phyloP scores from a whole-genome alignment of 2,797 vertebrate genomes.

The Lepilemur septentrionalis region DNA sequence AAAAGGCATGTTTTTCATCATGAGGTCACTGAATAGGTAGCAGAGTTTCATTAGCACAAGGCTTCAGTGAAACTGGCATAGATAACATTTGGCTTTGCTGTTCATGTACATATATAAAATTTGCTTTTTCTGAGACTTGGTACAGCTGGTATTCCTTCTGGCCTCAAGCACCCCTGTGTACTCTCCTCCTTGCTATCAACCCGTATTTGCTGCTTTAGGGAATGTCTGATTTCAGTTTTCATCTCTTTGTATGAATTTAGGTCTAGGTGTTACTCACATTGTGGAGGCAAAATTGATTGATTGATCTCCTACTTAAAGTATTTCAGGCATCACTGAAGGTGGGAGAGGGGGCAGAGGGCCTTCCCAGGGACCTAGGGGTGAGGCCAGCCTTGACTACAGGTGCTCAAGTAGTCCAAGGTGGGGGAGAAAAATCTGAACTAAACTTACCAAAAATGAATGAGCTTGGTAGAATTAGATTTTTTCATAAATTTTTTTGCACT shows the following conservation, averaged over 20 bases:
- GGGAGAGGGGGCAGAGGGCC: constrained; percentile 75
- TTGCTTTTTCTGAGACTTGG: neutral
- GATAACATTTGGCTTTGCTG: constrained; percentile 56
- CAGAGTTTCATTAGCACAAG: constrained; percentile 50
- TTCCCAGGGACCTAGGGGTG: constrained; percentile 66
- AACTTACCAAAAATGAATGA: neutral
- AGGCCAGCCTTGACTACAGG: constrained; percentile 52
- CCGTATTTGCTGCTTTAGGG: constrained; percentile 59
- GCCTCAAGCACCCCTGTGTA: constrained; percentile 43
- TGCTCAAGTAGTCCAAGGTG: constrained; percentile 3
- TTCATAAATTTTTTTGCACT: neutral
- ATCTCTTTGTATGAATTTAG: constrained; percentile 68
- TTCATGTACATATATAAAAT: neutral
- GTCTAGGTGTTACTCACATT: constrained; percentile 78
- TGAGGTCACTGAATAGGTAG: neutral
- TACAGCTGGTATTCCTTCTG: constrained; percentile 64
- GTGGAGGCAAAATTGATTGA: constrained; percentile 81
- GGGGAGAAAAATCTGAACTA: neutral
- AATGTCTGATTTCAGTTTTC: constrained; percentile 67
- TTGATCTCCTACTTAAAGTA: constrained; percentile 80
- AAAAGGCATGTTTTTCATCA: neutral
- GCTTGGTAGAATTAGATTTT: neutral
- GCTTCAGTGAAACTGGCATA: constrained; percentile 42
- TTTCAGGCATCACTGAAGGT: constrained; percentile 79
- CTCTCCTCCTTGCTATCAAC: neutral